A percentile compares a stretch with the other conserved stretches of the same genome.
phyloP scores from a whole-genome alignment of 2,797 vertebrate genomes.

The Chromobotia macracanthus region DNA sequence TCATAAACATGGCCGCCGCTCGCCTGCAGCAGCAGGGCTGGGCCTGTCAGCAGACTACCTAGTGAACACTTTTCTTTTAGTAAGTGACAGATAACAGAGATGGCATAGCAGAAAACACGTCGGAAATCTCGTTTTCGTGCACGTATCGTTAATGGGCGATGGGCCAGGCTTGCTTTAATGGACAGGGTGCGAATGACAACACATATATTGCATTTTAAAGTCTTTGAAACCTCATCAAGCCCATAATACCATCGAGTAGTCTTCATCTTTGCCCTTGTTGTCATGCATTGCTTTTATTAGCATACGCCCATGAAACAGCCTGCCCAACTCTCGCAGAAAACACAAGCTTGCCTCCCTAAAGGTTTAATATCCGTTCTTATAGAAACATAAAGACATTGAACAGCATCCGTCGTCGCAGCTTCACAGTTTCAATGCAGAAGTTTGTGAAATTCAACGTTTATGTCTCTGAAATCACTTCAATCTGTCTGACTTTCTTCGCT shows the following conservation, averaged over 20 bases:
- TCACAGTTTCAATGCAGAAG: background rate
- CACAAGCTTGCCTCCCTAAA: constrained; percentile 54
- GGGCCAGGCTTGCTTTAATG: background rate
- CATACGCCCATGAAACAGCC: constrained; percentile 81
- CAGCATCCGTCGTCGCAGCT: background rate
- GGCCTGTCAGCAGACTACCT: constrained; percentile 29
- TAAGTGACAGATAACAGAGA: background rate
- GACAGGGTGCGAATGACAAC: constrained; percentile 3
- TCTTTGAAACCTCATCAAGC: background rate
- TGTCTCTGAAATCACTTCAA: background rate
- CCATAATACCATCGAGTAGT: constrained; percentile 26
- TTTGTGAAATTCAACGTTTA: background rate
- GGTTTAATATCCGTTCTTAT: no score
- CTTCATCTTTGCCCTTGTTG: constrained; percentile 68
- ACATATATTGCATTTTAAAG: background rate
- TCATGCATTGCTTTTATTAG: no score
- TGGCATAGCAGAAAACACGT: background rate
- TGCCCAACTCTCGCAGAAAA: constrained; percentile 53
- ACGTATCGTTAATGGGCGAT: background rate
- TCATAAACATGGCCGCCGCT: constrained; percentile 58
- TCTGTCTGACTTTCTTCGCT: background rate
- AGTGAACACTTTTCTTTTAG: constrained; percentile 22
- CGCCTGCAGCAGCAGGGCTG: constrained; percentile 60
- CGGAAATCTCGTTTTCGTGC: no score
- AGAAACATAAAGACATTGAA: background rate